Conservation (phyloP, 37 sponge, comb jelly and placozoan species). For the Corticium candelabrum region DNA sequence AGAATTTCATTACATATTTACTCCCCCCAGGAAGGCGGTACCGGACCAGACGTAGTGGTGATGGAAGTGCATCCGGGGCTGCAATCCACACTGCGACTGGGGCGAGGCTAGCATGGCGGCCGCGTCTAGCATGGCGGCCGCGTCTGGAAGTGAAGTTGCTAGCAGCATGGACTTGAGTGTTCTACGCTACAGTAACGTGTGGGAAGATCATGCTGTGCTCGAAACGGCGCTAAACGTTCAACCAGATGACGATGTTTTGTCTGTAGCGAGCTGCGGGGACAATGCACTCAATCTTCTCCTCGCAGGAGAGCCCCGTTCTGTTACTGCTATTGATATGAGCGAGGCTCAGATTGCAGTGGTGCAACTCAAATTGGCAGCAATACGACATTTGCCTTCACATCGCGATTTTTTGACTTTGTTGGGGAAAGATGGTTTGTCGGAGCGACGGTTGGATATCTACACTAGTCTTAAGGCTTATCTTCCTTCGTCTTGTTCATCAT, state of each 20-base stretch:
- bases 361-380: slow-evolving; percentile 53
- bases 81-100: too few species aligned
- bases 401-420: slow-evolving; percentile 34
- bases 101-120: too few species aligned
- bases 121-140: too few species aligned
- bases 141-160: too few species aligned
- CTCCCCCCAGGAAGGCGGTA: too few species aligned
- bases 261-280: slow-evolving; percentile 30
- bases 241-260: slow-evolving; percentile 23
- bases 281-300: slow-evolving; percentile 35
- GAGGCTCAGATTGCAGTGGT: slow-evolving; percentile 41
- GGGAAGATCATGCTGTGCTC: slow-evolving; percentile 57
- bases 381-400: slow-evolving; percentile 9
- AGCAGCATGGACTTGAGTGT: background rate
- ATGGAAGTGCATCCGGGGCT: too few species aligned
- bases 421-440: slow-evolving; percentile 12
- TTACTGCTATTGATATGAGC: slow-evolving; percentile 58
- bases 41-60: too few species aligned
- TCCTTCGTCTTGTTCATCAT: background rate
- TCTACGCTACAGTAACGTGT: slow-evolving; percentile 67
- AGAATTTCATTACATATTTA: too few species aligned
- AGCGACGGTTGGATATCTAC: background rate
- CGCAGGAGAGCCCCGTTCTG: slow-evolving; percentile 14
- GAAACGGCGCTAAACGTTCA: slow-evolving; percentile 35
- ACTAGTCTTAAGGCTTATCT: background rate